These are phyloP conservation scores for Leiothrix lutea DNA, from an alignment of 2,113 vertebrate genomes.

Conservation along the genomic window DNA sequence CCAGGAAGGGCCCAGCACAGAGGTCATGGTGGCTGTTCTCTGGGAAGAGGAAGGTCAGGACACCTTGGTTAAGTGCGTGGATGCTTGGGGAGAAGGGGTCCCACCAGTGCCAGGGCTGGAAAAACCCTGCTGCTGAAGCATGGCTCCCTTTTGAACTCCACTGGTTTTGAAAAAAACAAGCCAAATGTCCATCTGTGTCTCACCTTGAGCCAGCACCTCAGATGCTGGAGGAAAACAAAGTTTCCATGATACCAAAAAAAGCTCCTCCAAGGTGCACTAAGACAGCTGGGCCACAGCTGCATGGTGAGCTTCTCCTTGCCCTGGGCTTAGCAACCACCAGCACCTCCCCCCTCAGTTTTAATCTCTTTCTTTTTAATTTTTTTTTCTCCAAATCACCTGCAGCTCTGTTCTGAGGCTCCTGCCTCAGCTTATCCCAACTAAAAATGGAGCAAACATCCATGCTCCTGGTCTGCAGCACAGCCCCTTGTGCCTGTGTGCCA, in stretches of 20 bases:
- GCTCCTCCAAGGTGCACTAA: not conserved
- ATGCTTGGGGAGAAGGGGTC: not conserved
- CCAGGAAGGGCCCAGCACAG: not conserved
- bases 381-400: not conserved
- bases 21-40: not conserved
- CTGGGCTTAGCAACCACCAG: not conserved
- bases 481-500: not conserved
- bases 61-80: accelerated
- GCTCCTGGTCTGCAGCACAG: not conserved
- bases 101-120: not conserved
- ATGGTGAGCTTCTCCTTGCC: not conserved
- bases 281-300: not conserved
- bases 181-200: not conserved
- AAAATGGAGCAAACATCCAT: not conserved
- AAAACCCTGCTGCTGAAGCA: not conserved
- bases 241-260: not conserved
- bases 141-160: not conserved
- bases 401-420: not conserved
- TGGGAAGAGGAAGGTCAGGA: not conserved
- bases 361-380: not conserved
- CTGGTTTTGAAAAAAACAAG: not conserved
- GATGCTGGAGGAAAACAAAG: not conserved
- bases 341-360: not conserved
- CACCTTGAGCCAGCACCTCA: not conserved
- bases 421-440: not conserved